phyloP scores from a whole-genome alignment of 2,888 invertebrate species.

The Hyles lineata region DNA sequence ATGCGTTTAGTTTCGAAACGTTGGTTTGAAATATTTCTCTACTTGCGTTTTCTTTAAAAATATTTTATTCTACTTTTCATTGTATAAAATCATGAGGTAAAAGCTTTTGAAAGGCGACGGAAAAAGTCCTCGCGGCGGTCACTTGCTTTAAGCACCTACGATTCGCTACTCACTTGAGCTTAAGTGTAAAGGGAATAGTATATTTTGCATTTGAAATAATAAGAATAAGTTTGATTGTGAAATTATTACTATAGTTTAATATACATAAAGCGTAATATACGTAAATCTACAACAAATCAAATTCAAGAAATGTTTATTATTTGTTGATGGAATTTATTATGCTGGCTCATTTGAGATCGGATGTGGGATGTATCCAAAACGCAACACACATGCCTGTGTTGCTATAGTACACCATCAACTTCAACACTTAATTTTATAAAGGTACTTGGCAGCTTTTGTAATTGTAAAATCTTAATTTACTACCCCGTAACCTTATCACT shows the following conservation, averaged over 20 bases:
- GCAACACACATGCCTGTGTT: too few species aligned
- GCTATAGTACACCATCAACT: too few species aligned
- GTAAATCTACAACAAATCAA: too few species aligned
- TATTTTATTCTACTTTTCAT: constrained; percentile 16
- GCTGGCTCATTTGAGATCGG: too few species aligned
- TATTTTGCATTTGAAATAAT: background rate
- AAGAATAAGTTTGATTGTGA: background rate
- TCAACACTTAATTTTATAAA: too few species aligned
- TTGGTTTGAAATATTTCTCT: constrained; percentile 4
- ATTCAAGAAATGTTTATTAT: too few species aligned
- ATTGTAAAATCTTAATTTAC: too few species aligned
- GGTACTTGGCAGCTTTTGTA: too few species aligned
- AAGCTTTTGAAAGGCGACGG: constrained; percentile 31
- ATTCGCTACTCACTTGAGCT: constrained; percentile 1
- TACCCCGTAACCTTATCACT: too few species aligned
- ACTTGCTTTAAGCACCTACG: constrained; percentile 26
- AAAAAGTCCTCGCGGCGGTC: constrained; percentile 29
- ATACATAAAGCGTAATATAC: too few species aligned
- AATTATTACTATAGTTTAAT: background rate
- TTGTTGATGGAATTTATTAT: too few species aligned
- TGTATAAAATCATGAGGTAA: constrained; percentile 29
- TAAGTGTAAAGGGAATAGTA: background rate
- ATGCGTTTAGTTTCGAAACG: background rate
- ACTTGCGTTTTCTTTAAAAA: background rate
- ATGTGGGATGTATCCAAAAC: too few species aligned